Evolutionary conservation across 1,140 invertebrate genomes (phyloP), one percentile per base, ranked within the genome.

Genomic region (Neoseiulus cucumeris): DNA sequence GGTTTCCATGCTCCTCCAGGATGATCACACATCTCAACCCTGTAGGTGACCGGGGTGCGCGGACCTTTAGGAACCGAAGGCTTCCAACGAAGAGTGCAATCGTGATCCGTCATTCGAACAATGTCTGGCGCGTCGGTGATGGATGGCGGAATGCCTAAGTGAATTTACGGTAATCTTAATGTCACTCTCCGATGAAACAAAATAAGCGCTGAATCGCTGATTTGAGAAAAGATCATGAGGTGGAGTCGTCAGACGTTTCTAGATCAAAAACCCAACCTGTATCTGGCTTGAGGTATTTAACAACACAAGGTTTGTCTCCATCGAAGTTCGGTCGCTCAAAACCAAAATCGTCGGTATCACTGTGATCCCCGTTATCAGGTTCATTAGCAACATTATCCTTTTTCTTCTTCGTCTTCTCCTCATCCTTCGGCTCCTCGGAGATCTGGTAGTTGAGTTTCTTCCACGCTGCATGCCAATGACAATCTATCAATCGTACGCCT

Each of bases 1-100:
- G 86, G 87, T 69, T 87, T 86, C 89, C 89, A 89, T 70, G 91
- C 86, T 51, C 89, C 85, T 72, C 89, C 83, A 18, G 91, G 87
- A 64, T 86, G 78, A 72, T 91, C 87, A 72, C 84, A 85, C 85
- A 92, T 93, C 79, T 98, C 91, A 45, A 98, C 82, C 73, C 87
- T 83, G 72, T 97, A 98, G 4, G 90, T 94, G 22, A 92, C 87
- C 0, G 90, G 90, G 67, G 83, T 80, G 44, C 86, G 78, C 0
- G 87, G 85, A 30, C 83, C 83, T 66, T 84, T 79, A 0, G 88
- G 86, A 29, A 91, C 84, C 4, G 89, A 91, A 2, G 91, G 89
- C 70, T 85, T 86, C 92, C 91, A 97, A 0, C 86, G 87, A 7
- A 96, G 76, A 0, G 89, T 89, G 20, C 91, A 79, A 64, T 84